Evolutionary conservation across 2,888 invertebrate genomes (phyloP), one percentile per base, ranked within the genome.

Genomic region (Ornithoptera alexandrae): DNA sequence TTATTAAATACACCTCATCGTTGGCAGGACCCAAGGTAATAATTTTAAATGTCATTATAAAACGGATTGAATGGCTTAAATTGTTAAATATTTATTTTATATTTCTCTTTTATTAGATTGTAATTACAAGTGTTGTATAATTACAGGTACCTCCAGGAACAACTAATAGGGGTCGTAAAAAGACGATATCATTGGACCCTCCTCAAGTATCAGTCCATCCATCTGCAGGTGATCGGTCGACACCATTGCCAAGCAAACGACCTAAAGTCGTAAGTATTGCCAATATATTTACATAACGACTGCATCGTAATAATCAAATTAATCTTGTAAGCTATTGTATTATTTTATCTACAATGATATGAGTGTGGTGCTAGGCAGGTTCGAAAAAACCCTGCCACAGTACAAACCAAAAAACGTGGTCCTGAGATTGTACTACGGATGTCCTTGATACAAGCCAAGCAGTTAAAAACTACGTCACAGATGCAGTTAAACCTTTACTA

Each of bases 1-100:
- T 97, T 75, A 97, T 97, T 83, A 97, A 97, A 88, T 97, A 97
- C 86, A 97, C 97, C 75, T 97, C 97, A 75, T 97, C 97, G 71
- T 94, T 97, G 80, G 96, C 96, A 76, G 97, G 97, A 72, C 97
- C 97, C 70, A 97, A 97, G 94, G 93, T 93, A 85, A 83, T 36
- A 22, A 62, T 24, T 59, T 24, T 30, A 61, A 12, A 20, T 61
- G 12, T 18, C 6, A 22, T 58, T 58, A 12, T 58, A 22, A 22
- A 22, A 22, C 7, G 7, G 8, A 22, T 1, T 58, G 12, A 22
- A n/a, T n/a, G n/a, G 56, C 18, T 5, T n/a, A 10, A 58, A 22
- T 58, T 22, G 10, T n/a, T 53, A 53, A 7, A 2, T 1, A 56
- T 22, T 22, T 7, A 57, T 57, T 57, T n/a, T 57, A 20, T 57